phyloP scores from a whole-genome alignment of 2,888 invertebrate species.

The Calameuta pallipes region DNA sequence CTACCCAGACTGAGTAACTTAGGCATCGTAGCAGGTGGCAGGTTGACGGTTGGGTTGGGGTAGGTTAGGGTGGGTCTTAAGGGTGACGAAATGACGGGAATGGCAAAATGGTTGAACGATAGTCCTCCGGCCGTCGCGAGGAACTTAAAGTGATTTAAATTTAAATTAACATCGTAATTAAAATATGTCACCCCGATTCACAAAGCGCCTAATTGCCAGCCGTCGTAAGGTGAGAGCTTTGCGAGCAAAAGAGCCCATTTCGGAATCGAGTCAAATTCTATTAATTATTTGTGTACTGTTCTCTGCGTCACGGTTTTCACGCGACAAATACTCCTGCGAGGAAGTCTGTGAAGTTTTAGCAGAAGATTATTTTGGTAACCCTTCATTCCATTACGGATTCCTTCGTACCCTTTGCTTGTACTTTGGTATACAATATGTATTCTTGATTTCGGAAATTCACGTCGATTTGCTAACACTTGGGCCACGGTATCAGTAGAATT shows the following conservation, averaged over 20 bases:
- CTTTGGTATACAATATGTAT: neutral
- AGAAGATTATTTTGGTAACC: neutral
- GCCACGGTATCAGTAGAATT: neutral
- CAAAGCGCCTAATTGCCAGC: constrained; percentile 23
- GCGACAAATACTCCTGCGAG: neutral
- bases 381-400: neutral
- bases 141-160: constrained; percentile 26
- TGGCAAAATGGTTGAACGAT: neutral
- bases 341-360: neutral
- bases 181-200: constrained; percentile 26
- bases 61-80: neutral
- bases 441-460: neutral
- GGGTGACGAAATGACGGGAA: neutral
- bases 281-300: neutral
- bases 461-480: neutral
- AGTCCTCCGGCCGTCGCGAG: constrained; percentile 15
- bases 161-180: constrained; percentile 26
- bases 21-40: neutral
- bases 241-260: neutral
- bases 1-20: neutral
- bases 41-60: neutral
- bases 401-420: neutral
- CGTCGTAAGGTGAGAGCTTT: neutral
- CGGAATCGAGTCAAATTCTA: neutral
- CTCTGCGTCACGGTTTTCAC: neutral